phyloP scores from a whole-genome alignment of 2,888 invertebrate genomes.

The Idaea straminata region DNA sequence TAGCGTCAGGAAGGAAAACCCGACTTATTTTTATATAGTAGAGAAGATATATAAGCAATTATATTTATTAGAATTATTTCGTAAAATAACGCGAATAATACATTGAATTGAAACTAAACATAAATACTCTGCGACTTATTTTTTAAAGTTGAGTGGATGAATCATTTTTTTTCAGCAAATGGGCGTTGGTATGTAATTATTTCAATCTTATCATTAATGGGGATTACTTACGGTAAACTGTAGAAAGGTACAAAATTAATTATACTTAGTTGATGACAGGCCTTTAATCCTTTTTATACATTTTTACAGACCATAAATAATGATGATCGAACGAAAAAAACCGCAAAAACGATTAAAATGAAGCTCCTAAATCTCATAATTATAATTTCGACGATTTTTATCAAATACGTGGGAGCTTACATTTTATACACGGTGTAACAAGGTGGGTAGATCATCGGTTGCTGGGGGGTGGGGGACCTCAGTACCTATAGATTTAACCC shows the following conservation, averaged over 20 bases:
- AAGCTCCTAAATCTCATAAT: slow-evolving; percentile 2
- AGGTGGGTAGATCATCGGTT: no score
- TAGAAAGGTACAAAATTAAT: neutral
- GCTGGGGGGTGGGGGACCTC: no score
- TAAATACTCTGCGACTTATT: no score
- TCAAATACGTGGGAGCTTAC: neutral
- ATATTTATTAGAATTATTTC: no score
- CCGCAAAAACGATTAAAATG: neutral
- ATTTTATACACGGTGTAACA: no score
- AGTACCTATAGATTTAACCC: no score
- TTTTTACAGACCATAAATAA: neutral
- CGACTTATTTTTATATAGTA: no score
- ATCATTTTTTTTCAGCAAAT: neutral
- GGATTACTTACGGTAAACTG: no score
- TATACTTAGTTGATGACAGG: slow-evolving; percentile 1
- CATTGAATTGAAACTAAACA: no score
- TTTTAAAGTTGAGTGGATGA: neutral
- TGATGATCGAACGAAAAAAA: neutral
- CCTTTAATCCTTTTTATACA: neutral
- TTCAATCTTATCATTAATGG: neutral
- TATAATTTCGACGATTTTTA: neutral
- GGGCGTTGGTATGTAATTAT: neutral
- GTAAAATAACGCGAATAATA: no score
- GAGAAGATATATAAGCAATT: no score
- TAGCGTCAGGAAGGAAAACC: no score